Evolutionary conservation across 2,797 vertebrate genomes (phyloP).

Genomic region (Hipposideros larvatus): DNA sequence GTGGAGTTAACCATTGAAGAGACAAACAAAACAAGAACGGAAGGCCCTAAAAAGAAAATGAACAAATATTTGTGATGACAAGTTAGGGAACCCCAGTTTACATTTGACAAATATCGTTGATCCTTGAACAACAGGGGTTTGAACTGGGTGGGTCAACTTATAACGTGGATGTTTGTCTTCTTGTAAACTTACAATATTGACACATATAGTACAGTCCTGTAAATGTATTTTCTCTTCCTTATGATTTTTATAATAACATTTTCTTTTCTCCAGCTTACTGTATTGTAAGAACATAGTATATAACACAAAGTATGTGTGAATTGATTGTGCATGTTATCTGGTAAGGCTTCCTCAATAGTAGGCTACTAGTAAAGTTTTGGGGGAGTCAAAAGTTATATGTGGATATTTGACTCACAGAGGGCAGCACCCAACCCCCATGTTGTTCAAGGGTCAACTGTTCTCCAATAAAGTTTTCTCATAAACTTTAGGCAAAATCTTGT

Average conservation of each 20-base stretch:
- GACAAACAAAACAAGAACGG: neutral
- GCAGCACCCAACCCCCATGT: neutral
- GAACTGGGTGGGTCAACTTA: neutral
- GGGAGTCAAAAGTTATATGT: neutral
- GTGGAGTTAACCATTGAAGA: neutral
- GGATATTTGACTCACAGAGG: neutral
- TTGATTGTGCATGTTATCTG: neutral
- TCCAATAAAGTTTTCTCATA: neutral
- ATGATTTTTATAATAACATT: neutral
- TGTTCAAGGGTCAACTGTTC: neutral
- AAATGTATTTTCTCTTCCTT: neutral
- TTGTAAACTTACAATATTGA: neutral
- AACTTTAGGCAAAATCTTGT: neutral
- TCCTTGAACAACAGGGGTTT: neutral
- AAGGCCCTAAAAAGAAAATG: neutral
- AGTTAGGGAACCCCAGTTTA: neutral
- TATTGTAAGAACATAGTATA: neutral
- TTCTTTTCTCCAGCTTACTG: neutral
- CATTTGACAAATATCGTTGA: neutral
- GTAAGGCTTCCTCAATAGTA: neutral
- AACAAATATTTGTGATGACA: neutral
- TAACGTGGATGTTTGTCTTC: neutral
- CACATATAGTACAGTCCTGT: neutral
- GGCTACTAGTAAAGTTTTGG: neutral
- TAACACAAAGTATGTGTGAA: too few relatives aligned